These are phyloP conservation scores for Notocelia uddmanniana DNA, from an alignment of 2,888 invertebrate genomes.

Conservation along the genomic window DNA sequence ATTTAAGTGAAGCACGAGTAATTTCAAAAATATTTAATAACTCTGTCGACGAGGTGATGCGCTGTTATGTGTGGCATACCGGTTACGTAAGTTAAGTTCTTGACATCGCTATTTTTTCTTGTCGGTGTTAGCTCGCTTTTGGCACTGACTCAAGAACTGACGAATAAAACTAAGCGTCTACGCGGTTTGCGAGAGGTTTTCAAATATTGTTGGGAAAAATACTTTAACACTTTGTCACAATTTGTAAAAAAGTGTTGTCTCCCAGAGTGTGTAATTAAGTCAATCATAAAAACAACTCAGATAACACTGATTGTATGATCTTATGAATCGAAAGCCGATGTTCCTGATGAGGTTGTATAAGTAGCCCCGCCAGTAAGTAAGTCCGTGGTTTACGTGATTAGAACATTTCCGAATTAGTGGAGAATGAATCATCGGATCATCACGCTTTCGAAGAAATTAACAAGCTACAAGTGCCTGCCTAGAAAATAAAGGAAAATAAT, in stretches of 20 bases:
- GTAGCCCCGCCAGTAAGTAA: slow-evolving; percentile 21
- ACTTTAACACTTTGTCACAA: slow-evolving; percentile 36
- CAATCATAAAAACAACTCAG: background rate
- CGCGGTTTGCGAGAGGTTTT: slow-evolving; percentile 46
- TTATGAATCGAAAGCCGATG: background rate
- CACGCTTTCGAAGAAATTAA: slow-evolving; percentile 30
- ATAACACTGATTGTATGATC: background rate
- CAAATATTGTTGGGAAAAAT: slow-evolving; percentile 35
- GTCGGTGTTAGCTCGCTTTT: slow-evolving; percentile 73
- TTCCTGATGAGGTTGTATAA: slow-evolving; percentile 11
- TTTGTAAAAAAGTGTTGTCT: slow-evolving; percentile 26
- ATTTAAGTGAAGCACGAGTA: background rate
- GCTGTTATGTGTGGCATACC: slow-evolving; percentile 39
- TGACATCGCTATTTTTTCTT: slow-evolving; percentile 81
- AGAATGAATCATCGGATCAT: slow-evolving; percentile 23
- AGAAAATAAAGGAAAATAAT: background rate
- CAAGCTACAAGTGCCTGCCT: background rate
- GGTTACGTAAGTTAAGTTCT: slow-evolving; percentile 51
- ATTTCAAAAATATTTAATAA: slow-evolving; percentile 40
- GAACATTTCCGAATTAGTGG: slow-evolving; percentile 25
- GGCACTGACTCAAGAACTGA: slow-evolving; percentile 75
- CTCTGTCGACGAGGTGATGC: slow-evolving; percentile 31
- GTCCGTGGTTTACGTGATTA: slow-evolving; percentile 29
- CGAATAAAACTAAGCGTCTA: slow-evolving; percentile 56
- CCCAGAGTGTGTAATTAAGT: slow-evolving; percentile 6